These are phyloP conservation scores for Dryobotodes eremita DNA, from an alignment of 2,888 invertebrate species.

Conservation along the genomic window DNA sequence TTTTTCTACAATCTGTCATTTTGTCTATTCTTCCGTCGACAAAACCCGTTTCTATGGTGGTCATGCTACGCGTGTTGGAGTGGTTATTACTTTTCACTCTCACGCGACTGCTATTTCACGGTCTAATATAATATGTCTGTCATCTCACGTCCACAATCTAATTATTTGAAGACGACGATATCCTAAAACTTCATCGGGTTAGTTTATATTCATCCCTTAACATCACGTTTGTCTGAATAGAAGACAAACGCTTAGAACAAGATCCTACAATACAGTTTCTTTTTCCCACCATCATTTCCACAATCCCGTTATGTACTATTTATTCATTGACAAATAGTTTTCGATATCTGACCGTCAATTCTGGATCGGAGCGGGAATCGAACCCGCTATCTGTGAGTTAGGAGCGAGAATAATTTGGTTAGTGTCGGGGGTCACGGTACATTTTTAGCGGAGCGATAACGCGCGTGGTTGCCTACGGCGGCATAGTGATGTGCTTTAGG, in stretches of 20 bases:
- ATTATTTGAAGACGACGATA: background rate
- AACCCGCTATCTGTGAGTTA: conserved; percentile 77
- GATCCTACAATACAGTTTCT: background rate
- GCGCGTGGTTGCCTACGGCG: conserved; percentile 89
- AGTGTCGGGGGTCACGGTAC: conserved; percentile 86
- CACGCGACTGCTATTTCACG: too few species aligned
- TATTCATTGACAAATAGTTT: conserved; percentile 66
- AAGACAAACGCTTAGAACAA: background rate
- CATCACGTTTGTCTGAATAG: background rate
- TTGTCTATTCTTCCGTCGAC: too few species aligned
- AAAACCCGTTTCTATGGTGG: too few species aligned
- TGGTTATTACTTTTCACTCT: too few species aligned
- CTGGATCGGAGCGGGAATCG: conserved; percentile 75
- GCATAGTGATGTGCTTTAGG: conserved; percentile 73
- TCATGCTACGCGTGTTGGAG: too few species aligned
- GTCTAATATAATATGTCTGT: too few species aligned
- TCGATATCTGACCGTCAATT: conserved; percentile 67
- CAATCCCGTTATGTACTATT: conserved; percentile 46
- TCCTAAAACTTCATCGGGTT: background rate
- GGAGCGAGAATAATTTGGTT: conserved; percentile 86
- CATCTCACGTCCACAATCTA: background rate
- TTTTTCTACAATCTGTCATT: too few species aligned
- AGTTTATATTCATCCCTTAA: background rate
- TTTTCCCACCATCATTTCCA: conserved; percentile 32
- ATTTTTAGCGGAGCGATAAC: conserved; percentile 87